Evolutionary conservation across 2,888 invertebrate genomes (phyloP).

Genomic region (Taphrorychus bicolor): DNA sequence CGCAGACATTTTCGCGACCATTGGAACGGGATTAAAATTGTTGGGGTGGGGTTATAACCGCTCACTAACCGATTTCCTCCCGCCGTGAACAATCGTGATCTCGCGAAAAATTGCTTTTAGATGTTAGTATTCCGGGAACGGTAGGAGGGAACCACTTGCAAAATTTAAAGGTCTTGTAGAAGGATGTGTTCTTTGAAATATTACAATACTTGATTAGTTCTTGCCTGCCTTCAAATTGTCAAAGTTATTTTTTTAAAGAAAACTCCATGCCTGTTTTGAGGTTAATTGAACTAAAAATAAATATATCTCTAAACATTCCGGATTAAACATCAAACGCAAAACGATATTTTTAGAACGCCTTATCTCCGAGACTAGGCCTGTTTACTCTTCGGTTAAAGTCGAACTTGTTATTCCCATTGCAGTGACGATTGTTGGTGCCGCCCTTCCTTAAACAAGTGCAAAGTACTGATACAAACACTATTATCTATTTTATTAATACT

Average conservation of each 20-base stretch:
- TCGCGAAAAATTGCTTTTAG: too few species aligned
- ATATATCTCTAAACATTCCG: not conserved
- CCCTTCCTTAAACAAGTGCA: constrained; percentile 4
- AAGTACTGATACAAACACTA: not conserved
- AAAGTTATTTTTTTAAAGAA: too few species aligned
- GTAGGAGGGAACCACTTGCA: not conserved
- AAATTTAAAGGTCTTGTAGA: not conserved
- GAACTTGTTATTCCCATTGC: not conserved
- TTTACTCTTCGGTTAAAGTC: not conserved
- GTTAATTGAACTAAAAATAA: not conserved
- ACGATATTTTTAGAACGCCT: constrained; percentile 1
- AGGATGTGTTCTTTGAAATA: not conserved
- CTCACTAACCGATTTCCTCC: too few species aligned
- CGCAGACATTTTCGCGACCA: too few species aligned
- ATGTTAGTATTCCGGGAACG: too few species aligned
- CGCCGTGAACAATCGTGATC: too few species aligned
- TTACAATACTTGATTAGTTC: too few species aligned
- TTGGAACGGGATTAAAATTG: too few species aligned
- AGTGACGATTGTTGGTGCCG: not conserved
- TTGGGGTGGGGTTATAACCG: too few species aligned
- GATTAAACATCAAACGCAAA: not conserved
- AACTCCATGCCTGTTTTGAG: not conserved
- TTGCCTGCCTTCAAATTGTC: not conserved
- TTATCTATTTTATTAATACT: constrained; percentile 18
- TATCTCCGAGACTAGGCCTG: not conserved